These are phyloP conservation scores for Burhinus oedicnemus DNA, from an alignment of 2,113 vertebrate species.

Conservation along the genomic window DNA sequence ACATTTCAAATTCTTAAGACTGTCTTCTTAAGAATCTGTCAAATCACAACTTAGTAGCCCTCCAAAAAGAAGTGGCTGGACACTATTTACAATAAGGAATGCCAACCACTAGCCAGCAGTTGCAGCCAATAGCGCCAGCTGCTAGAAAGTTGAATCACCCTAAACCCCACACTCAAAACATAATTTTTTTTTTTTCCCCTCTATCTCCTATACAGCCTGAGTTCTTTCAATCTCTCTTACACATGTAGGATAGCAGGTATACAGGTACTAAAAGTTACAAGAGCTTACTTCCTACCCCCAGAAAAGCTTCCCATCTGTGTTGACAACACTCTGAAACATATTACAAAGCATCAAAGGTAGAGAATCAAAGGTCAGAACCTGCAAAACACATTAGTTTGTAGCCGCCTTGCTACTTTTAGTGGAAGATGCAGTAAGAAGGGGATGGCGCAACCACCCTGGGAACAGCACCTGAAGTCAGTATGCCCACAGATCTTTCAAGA, in stretches of 20 bases:
- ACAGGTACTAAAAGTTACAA: not conserved
- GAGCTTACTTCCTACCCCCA: not conserved
- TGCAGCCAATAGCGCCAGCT: not conserved
- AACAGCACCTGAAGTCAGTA: not conserved
- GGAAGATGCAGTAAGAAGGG: not conserved
- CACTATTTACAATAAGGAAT: not conserved
- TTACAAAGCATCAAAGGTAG: not conserved
- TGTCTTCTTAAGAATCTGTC: constrained; percentile 17
- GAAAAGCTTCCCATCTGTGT: not conserved
- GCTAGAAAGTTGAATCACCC: not conserved
- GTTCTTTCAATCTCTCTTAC: not conserved
- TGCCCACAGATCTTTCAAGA: not conserved
- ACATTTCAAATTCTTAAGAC: constrained; percentile 32
- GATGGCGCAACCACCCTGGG: not conserved
- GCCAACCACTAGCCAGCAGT: not conserved
- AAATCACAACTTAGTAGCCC: not conserved
- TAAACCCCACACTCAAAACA: not conserved
- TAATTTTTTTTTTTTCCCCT: not conserved
- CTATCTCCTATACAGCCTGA: not conserved
- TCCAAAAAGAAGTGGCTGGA: not conserved
- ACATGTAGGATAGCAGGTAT: not conserved
- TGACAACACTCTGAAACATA: not conserved
- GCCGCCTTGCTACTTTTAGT: not conserved
- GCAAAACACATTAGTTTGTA: not conserved
- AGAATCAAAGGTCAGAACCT: not conserved